Evolutionary conservation across 1,140 invertebrate genomes (phyloP).

Genomic region (Drosophila oshimai): DNA sequence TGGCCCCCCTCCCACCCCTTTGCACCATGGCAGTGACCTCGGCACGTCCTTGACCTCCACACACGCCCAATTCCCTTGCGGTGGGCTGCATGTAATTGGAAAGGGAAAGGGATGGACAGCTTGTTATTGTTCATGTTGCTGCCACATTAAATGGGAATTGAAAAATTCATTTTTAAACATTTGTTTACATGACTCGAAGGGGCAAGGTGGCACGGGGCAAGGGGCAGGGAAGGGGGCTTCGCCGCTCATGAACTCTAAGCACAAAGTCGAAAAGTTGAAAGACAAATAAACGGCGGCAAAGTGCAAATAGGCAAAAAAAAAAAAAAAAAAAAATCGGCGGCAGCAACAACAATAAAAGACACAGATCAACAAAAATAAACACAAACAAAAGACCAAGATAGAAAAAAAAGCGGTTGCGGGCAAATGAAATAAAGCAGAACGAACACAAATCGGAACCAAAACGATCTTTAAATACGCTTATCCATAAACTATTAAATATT

Average conservation of each 20-base stretch:
- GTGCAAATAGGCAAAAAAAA: constrained; percentile 62
- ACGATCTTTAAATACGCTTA: background rate
- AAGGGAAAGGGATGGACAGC: background rate
- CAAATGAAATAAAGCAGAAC: constrained; percentile 17
- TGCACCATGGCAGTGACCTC: background rate
- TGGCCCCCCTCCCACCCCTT: background rate
- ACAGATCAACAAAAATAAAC: constrained; percentile 49
- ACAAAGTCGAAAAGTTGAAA: constrained; percentile 74
- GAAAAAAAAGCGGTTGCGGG: background rate
- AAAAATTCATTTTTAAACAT: constrained; percentile 77
- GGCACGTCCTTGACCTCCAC: constrained; percentile 47
- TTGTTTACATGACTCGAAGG: constrained; percentile 49
- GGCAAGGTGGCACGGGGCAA: too few species aligned
- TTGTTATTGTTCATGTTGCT: constrained; percentile 48
- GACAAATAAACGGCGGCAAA: constrained; percentile 68
- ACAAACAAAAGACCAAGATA: constrained; percentile 33
- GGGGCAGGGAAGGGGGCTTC: background rate
- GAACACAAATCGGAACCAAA: background rate
- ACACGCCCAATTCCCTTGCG: constrained; percentile 10
- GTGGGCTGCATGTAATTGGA: constrained; percentile 15
- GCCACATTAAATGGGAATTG: constrained; percentile 64
- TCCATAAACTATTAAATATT: background rate
- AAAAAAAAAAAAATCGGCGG: background rate
- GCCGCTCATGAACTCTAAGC: constrained; percentile 63
- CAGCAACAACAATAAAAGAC: constrained; percentile 27